Conservation (phyloP, 1,140 invertebrate species). For the Drosophila insularis region DNA sequence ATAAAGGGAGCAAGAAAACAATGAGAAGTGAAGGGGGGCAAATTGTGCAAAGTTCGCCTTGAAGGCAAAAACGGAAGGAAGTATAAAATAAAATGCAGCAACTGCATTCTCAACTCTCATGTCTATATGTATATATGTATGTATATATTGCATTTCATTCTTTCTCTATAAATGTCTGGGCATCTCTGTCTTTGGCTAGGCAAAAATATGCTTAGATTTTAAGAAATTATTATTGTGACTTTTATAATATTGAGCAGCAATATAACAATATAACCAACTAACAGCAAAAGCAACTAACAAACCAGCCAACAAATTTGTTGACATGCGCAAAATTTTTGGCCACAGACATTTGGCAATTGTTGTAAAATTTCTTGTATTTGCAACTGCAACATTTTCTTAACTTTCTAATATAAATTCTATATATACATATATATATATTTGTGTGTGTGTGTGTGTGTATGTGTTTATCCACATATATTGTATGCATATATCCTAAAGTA, state of each 20-base stretch:
- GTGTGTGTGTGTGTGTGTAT: background rate
- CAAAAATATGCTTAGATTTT: slow-evolving; percentile 75
- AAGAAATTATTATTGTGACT: slow-evolving; percentile 75
- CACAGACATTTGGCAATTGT: slow-evolving; percentile 67
- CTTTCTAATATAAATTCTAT: slow-evolving; percentile 62
- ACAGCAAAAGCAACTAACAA: background rate
- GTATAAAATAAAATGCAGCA: slow-evolving; percentile 76
- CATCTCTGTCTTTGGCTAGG: slow-evolving; percentile 5
- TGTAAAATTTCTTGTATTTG: slow-evolving; percentile 58
- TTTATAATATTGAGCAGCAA: slow-evolving; percentile 63
- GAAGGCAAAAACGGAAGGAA: slow-evolving; percentile 67
- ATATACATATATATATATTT: slow-evolving; percentile 7
- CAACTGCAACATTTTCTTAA: slow-evolving; percentile 52
- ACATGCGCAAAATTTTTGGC: slow-evolving; percentile 70
- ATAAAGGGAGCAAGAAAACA: slow-evolving; percentile 4
- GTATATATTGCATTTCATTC: background rate
- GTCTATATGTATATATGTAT: slow-evolving; percentile 14
- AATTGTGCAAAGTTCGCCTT: slow-evolving; percentile 42
- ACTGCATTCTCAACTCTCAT: slow-evolving; percentile 13
- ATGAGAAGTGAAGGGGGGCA: background rate
- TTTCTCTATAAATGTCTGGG: background rate
- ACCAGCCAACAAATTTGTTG: slow-evolving; percentile 56
- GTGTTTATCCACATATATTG: background rate
- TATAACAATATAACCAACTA: slow-evolving; percentile 15
- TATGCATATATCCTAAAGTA: slow-evolving; percentile 27